phyloP scores from a whole-genome alignment of 1,140 invertebrate species.

The Calliopsis andreniformis region DNA sequence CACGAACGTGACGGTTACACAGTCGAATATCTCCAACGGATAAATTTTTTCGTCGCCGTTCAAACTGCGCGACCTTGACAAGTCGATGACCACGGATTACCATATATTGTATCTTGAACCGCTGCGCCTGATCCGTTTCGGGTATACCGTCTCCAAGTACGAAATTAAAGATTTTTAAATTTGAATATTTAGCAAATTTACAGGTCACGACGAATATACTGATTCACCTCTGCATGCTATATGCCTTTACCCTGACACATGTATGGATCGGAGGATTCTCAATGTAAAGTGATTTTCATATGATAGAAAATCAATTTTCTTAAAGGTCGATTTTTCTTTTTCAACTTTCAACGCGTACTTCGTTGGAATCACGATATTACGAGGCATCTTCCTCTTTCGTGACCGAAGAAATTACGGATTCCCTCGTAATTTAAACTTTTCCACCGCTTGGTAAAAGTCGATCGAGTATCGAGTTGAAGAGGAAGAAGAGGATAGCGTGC shows the following conservation, averaged over 20 bases:
- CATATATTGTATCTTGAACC: neutral
- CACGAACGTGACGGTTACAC: slow-evolving; percentile 37
- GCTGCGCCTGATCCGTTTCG: neutral
- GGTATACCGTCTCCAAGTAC: neutral
- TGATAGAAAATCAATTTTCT: no score
- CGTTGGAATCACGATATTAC: neutral
- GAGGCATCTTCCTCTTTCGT: neutral
- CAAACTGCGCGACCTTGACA: slow-evolving; percentile 33
- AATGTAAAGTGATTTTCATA: no score
- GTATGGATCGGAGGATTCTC: no score
- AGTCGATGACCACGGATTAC: slow-evolving; percentile 33
- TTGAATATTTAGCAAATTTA: no score
- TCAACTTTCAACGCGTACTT: no score
- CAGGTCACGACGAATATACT: no score
- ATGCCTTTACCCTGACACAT: no score
- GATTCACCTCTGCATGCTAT: no score
- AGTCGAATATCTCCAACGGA: slow-evolving; percentile 35
- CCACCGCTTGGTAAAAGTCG: slow-evolving; percentile 1
- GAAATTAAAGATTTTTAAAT: no score
- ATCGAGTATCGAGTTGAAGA: neutral
- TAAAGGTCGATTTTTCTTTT: no score
- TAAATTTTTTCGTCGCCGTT: slow-evolving; percentile 12
- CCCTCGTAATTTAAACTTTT: neutral
- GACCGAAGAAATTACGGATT: slow-evolving; percentile 10
- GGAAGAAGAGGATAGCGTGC: slow-evolving; percentile 48